Conservation (phyloP, 2,113 vertebrate genomes). For the Aphyosemion australe region DNA sequence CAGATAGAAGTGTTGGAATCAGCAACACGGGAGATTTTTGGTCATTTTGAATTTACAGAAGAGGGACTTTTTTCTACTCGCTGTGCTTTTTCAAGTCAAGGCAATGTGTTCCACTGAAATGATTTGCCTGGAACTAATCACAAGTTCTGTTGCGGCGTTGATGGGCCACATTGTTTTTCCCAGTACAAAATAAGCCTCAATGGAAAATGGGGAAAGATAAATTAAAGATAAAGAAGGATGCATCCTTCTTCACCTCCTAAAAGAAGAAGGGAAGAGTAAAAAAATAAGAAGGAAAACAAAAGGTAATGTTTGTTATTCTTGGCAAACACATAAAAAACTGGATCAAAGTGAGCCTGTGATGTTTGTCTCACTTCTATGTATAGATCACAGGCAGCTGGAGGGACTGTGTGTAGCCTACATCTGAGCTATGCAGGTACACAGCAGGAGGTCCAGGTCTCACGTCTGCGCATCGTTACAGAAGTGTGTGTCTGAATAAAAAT, state of each 20-base stretch:
- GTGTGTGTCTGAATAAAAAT: constrained; percentile 61
- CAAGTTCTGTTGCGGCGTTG: constrained; percentile 48
- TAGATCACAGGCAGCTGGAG: constrained; percentile 67
- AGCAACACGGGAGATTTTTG: constrained; percentile 28
- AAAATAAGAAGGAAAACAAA: constrained; percentile 12
- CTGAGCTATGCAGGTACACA: constrained; percentile 57
- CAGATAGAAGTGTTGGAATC: constrained; percentile 29
- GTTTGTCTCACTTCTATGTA: constrained; percentile 65
- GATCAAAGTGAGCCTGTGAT: constrained; percentile 60
- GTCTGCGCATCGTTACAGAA: constrained; percentile 37
- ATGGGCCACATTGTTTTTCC: constrained; percentile 24
- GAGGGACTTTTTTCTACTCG: constrained; percentile 40
- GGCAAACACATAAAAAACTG: constrained; percentile 13
- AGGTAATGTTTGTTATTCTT: constrained; percentile 14
- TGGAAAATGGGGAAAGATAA: constrained; percentile 20
- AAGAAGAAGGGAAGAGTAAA: not conserved
- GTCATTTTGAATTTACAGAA: constrained; percentile 33
- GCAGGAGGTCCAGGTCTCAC: constrained; percentile 42
- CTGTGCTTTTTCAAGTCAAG: constrained; percentile 46
- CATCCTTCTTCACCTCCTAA: not conserved
- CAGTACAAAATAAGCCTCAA: constrained; percentile 43
- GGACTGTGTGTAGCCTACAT: constrained; percentile 59
- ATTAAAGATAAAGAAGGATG: not conserved
- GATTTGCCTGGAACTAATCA: constrained; percentile 61
- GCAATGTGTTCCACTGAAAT: constrained; percentile 58